Evolutionary conservation across 2,888 invertebrate genomes (phyloP), one percentile per base, ranked within the genome.

Genomic region (Stenodera caucasica): DNA sequence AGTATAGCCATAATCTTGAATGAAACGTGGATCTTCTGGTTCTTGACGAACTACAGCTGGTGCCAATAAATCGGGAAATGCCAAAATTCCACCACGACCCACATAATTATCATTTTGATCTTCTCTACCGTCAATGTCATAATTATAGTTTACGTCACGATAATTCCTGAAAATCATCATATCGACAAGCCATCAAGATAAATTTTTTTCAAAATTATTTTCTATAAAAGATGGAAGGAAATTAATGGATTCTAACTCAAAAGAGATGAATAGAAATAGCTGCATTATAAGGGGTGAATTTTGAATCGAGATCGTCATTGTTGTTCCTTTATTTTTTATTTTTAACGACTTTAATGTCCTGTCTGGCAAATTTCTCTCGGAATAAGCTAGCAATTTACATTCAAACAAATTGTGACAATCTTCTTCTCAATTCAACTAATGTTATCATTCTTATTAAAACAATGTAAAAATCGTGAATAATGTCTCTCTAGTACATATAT

Each of bases 51-150:
- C 18, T 18, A 14, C 21, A 32, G 79, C 75, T 53, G 80, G 78
- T 53, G 80, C 80, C 66, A 81, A 69, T 55, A 80, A 70, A 70
- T 81, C 80, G 21, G 81, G 81, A 69, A 80, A 79, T 50, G 80
- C 72, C 67, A 81, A 72, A 62, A 80, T 68, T 29, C 77, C 77
- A 29, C 75, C 68, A 51, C 70, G 68, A 53, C 64, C 70, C 62
- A 66, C 62, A 57, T 70, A 71, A 62, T 58, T 70, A 61, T 73
- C 73, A 21, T 60, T 65, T 55, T 76, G 70, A 23, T 74, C 72
- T 18, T 70, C 67, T 14, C 68, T 64, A 37, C 69, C 71, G 15
- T 70, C 71, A 55, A 69, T 63, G 45, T 73, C 71, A 60, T 76
- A 74, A 60, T 72, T 72, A 64, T 76, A 76, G 64, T 65, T 69